Evolutionary conservation across 1,140 invertebrate genomes (phyloP), one percentile per base, ranked within the genome.

Genomic region (Cecropterus lyciades): DNA sequence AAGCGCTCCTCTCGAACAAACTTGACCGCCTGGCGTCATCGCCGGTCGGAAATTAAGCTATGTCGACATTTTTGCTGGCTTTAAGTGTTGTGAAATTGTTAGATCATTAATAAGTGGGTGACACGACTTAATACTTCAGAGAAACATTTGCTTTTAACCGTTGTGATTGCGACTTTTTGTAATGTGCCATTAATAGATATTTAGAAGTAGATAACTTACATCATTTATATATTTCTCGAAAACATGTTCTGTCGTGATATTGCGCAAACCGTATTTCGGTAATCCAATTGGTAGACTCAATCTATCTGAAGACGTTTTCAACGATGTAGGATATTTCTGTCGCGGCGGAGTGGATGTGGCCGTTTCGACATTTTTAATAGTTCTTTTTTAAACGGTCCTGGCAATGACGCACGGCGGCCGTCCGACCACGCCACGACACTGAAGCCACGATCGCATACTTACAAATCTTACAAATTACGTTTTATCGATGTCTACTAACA

Each of bases 401-500:
- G 77, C 76, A 85, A 73, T 88, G 86, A 89, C 85, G 88, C 83
- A 89, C 83, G 85, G 79, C 83, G 79, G 84, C 79, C 75, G 81
- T 66, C 67, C 67, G 67, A 70, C 60, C 69, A 72, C 70, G 81
- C 33, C 11, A 80, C 77, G 77, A 77, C 74, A 77, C 48, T 51
- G 70, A 56, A 65, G 67, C 77, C 73, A 67, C 75, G 65, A 74
- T 73, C 60, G 68, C 56, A 74, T 78, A 79, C 78, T 15, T 49
- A 62, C 57, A 62, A 15, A 49, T 62, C 57, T 60, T 76, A 79
- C 77, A 77, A 80, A 77, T 72, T 75, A 75, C 77, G 51, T 76
- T 84, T 77, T 77, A 79, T 89, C 86, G 85, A 88, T 91, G 87
- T 89, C 82, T 89, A 91, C 88, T 91, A 91, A 89, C 85, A 76